Percentiles rank a stretch among this genome's conserved stretches.
phyloP scores from a whole-genome alignment of 2,888 invertebrate species.

The Thecocarcelia acutangulata region DNA sequence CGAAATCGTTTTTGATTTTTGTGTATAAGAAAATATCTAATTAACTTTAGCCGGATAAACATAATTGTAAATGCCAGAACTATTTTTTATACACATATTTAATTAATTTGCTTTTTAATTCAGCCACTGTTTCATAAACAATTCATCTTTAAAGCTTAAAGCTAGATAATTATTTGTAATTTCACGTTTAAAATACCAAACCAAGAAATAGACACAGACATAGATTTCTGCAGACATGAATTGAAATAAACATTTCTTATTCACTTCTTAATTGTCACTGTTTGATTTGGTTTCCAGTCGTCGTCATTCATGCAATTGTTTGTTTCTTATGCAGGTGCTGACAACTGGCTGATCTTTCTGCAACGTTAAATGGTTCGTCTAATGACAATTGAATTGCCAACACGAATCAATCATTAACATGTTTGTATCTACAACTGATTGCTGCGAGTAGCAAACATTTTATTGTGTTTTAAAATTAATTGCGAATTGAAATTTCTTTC shows the following conservation, averaged over 20 bases:
- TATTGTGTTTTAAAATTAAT: conserved; percentile 35
- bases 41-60: conserved; percentile 34
- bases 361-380: conserved; percentile 29
- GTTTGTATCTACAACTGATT: conserved; percentile 29
- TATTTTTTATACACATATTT: conserved; percentile 6
- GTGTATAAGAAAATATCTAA: background rate
- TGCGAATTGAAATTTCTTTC: conserved; percentile 10
- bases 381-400: conserved; percentile 54
- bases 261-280: conserved; percentile 46
- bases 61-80: conserved; percentile 27
- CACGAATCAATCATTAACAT: conserved; percentile 63
- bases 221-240: conserved; percentile 8
- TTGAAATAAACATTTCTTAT: conserved; percentile 26
- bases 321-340: conserved; percentile 29
- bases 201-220: background rate
- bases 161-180: conserved; percentile 63
- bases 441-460: background rate
- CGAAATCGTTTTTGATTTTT: background rate
- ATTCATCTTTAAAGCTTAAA: conserved; percentile 29
- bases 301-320: conserved; percentile 31
- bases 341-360: conserved; percentile 16
- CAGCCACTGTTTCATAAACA: conserved; percentile 7
- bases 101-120: conserved; percentile 30
- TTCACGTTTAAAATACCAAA: conserved; percentile 47
- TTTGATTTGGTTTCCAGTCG: conserved; percentile 34